Conservation (phyloP, 2,113 vertebrate species). For the Suncus etruscus region DNA sequence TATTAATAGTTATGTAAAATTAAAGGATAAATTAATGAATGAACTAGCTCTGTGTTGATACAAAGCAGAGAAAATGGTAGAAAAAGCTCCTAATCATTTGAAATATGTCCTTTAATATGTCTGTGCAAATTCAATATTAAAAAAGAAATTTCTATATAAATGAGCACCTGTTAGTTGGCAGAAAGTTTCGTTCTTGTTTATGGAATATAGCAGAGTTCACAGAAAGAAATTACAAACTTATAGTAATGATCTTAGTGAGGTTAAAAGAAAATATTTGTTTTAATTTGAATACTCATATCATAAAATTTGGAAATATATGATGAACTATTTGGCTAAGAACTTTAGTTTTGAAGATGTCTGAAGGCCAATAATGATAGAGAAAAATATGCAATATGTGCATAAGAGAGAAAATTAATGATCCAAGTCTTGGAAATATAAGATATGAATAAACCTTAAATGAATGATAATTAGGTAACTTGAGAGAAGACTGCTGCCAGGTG, state of each 20-base stretch:
- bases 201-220: neutral
- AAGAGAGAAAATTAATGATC: conserved; percentile 63
- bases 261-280: neutral
- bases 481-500: conserved; percentile 51
- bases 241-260: neutral
- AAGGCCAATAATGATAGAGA: conserved; percentile 32
- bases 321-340: conserved; percentile 3
- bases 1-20: neutral
- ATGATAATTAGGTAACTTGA: conserved; percentile 68
- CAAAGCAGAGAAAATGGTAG: neutral
- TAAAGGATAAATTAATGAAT: neutral
- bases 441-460: conserved; percentile 60
- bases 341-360: conserved; percentile 42
- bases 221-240: neutral
- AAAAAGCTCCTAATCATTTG: neutral
- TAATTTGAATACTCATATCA: neutral
- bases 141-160: neutral
- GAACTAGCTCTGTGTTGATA: neutral
- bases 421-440: conserved; percentile 51
- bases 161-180: neutral
- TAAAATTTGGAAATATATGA: conserved; percentile 27
- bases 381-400: conserved; percentile 36
- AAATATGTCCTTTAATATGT: neutral
- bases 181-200: neutral
- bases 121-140: neutral